Conservation (phyloP, 2,888 invertebrate species). For the Euplexia lucipara region DNA sequence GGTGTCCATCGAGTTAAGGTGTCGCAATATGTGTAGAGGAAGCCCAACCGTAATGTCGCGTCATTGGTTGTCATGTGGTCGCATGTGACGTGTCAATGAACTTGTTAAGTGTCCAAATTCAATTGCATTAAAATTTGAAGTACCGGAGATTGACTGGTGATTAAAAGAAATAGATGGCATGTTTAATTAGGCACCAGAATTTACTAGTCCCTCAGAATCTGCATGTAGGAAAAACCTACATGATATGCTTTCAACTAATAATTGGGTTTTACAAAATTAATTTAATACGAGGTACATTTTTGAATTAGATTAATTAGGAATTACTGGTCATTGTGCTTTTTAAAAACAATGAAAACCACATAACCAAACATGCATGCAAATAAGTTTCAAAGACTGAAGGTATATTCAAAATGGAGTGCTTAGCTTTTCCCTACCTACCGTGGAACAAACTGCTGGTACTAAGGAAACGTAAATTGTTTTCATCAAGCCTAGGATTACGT, state of each 20-base stretch:
- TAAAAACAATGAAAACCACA: not conserved
- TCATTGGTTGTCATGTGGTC: slow-evolving; percentile 78
- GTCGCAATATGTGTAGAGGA: slow-evolving; percentile 62
- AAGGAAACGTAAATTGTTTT: too few species aligned
- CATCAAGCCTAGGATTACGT: slow-evolving; percentile 29
- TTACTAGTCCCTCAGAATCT: not conserved
- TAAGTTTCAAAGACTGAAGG: too few species aligned
- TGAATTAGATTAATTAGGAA: not conserved
- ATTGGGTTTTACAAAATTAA: not conserved
- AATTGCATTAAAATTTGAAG: slow-evolving; percentile 72
- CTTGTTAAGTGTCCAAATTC: slow-evolving; percentile 78
- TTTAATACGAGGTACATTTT: too few species aligned
- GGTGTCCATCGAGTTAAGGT: slow-evolving; percentile 36
- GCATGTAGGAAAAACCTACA: not conserved
- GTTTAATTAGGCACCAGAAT: slow-evolving; percentile 16
- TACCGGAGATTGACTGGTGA: slow-evolving; percentile 66
- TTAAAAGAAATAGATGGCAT: slow-evolving; percentile 25
- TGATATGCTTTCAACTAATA: not conserved
- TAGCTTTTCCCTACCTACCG: not conserved
- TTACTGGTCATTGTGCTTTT: not conserved
- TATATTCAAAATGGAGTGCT: too few species aligned
- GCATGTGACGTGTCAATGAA: slow-evolving; percentile 83
- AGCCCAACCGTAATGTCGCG: slow-evolving; percentile 71
- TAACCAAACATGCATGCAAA: not conserved
- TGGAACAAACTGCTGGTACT: too few species aligned